Evolutionary conservation across 2,797 vertebrate genomes (phyloP), one percentile per base, ranked within the genome.

Genomic region (Cephalopachus bancanus): DNA sequence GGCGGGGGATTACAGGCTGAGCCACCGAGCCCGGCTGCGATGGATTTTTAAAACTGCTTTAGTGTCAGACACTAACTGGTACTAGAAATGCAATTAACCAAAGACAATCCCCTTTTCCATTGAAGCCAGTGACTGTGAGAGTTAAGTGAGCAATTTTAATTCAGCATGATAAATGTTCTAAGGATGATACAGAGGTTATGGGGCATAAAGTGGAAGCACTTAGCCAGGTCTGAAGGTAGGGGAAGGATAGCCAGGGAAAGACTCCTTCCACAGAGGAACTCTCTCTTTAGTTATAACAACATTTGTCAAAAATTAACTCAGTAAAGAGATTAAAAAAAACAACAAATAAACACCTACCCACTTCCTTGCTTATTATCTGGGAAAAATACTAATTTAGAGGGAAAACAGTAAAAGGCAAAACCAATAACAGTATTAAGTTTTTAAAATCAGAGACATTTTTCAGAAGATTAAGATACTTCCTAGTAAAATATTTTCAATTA

Each of bases 261-360:
- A 78, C 5, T 85, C 24, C 10, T 81, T 94, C 69, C 71, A 33
- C 60, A 84, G 10, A 86, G 30, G 49, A 81, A 55, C 1, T 89
- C 5, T 9, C 49, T 81, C n/a, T 69, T 94, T n/a, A 71, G 10
- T 84, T 55, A 93, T 55, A 78, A 55, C 4, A 85, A 10, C 20
- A 92, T 67, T 62, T 96, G 84, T 84, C 62, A 88, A 76, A 94
- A 92, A 79, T 30, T 72, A 96, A 95, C 1, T 91, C 55, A 91
- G 72, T 44, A 79, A 86, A 89, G 26, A 44, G 44, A 44, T 44
- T 44, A 44, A 44, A 44, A 44, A 5, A 2, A 44, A 24, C 20
- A 75, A 44, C 64, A 49, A 55, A 28, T 5, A 44, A 44, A 44
- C 44, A 5, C 2, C 59, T 51, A 90, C 53, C 19, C 85, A 88